Evolutionary conservation across 2,113 vertebrate species (phyloP), one percentile per base, ranked within the genome.

Genomic region (Thamnaconus septentrionalis): DNA sequence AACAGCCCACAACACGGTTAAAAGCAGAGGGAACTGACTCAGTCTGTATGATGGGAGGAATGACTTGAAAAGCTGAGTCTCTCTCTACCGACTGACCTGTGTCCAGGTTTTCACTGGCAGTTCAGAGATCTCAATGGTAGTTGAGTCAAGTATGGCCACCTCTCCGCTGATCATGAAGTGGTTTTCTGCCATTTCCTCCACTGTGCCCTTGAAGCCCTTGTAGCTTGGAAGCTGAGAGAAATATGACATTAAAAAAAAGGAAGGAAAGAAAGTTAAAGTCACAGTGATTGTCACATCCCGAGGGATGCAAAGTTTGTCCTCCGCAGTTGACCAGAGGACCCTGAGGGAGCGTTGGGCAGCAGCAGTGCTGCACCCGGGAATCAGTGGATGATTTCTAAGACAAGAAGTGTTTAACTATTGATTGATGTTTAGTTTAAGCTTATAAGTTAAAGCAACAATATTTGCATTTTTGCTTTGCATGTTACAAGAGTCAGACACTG

Each of bases 41-140:
- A 5, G 8, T 46, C 8, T 46, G 5, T 49, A 4, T n/a, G 9
- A 49, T 8, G 47, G 48, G 4, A 11, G 48, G 47, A 4, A n/a
- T 49, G n/a, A 7, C 4, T 11, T 49, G 4, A 4, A 49, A 49
- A n/a, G n/a, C 4, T 3, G 18, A n/a, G 11, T 1, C 3, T 12
- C 3, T 49, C 11, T 57, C 44, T 0, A 10, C 8, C 1, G 18
- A 81, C 41, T 68, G 66, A 97, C 97, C 93, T 99, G 97, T 6
- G 97, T 99, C 97, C 97, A 99, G 0, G 93, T 92, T 82, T 95
- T 96, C 68, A 96, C 85, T 0, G 97, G 97, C 81, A 99, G 90
- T 78, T 99, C 97, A 1, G 95, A 95, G 90, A 99, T 99, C 91
- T 99, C 97, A n/a, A 99, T 93, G 76, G 95, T 99, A 64, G 94